Conservation (phyloP, 2,888 invertebrate genomes). For the Plebejus melissa region DNA sequence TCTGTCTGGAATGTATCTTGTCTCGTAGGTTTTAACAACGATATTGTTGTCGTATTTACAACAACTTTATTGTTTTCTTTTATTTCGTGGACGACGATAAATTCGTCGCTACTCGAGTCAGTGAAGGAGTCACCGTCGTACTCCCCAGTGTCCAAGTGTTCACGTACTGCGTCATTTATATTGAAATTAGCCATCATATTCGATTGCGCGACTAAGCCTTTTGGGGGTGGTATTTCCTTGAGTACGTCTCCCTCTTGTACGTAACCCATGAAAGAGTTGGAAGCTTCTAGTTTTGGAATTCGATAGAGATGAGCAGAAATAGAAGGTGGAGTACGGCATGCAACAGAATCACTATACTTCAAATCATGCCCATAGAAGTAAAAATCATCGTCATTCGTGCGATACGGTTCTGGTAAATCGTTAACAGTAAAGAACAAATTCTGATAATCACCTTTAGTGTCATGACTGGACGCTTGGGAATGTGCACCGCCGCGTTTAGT, state of each 20-base stretch:
- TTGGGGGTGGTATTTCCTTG: conserved; percentile 56
- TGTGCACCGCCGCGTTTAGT: conserved; percentile 75
- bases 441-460: conserved; percentile 73
- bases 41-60: conserved; percentile 34
- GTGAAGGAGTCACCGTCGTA: conserved; percentile 66
- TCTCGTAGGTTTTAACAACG: conserved; percentile 31
- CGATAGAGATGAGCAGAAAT: conserved; percentile 62
- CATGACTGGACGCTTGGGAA: conserved; percentile 62
- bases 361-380: conserved; percentile 71
- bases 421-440: conserved; percentile 60
- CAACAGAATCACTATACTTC: conserved; percentile 61
- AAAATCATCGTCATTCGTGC: conserved; percentile 69
- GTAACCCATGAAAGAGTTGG: conserved; percentile 63
- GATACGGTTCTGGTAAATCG: conserved; percentile 63
- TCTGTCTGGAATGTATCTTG: conserved; percentile 22
- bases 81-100: conserved; percentile 53
- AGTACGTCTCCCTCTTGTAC: conserved; percentile 64
- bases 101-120: conserved; percentile 67
- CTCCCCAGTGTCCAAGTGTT: conserved; percentile 66
- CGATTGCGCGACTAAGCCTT: conserved; percentile 61
- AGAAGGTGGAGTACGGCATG: conserved; percentile 62
- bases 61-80: conserved; percentile 39
- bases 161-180: conserved; percentile 57
- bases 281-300: conserved; percentile 58
- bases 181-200: conserved; percentile 73